Evolutionary conservation across 1,140 invertebrate genomes (phyloP), one percentile per base, ranked within the genome.

Genomic region (Saxidomus purpurata): DNA sequence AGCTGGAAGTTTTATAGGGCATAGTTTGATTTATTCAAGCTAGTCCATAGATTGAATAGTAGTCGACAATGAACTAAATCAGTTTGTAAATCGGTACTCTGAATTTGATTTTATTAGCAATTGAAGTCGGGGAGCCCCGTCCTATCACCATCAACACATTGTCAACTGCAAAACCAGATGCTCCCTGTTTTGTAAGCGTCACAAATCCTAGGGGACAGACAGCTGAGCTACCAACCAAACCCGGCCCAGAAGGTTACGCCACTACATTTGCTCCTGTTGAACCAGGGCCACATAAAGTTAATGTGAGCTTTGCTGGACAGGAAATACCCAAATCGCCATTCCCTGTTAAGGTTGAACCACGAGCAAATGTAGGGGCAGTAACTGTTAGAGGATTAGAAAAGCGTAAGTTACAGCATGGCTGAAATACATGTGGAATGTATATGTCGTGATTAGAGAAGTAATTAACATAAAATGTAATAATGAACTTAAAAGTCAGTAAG

Each of bases 271-370:
- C 98, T 79, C 98, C 98, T 1, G 97, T 97, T 0, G 97, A 97
- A 94, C 95, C 97, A n/a, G 98, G 98, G 34, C 97, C 97, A 82
- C 98, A 98, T 93, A 97, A 98, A 91, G 97, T 98, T 67, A 96
- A 96, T 25, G 97, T 98, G 79, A 97, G 97, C 93, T 98, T 98
- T 95, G 97, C 97, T 13, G 97, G 98, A 31, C 96, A 97, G 93
- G 96, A 98, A 94, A 97, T 98, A 91, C 97, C 97, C 38, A 98
- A 99, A 94, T 99, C 98, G 0, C 99, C 99, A 3, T 97, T 98
- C 86, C 97, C 97, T 77, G 97, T 98, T 25, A 90, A 97, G 77
- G 97, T 98, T 49, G 97, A 97, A 92, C 97, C 98, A 11, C 97
- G 97, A 90, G 97, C 98, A 52, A 98, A 98, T 94, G 97, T 98